A percentile compares a stretch with the other conserved stretches of the same genome.
phyloP scores from a whole-genome alignment of 1,140 invertebrate species.

The Melanaphis sacchari region DNA sequence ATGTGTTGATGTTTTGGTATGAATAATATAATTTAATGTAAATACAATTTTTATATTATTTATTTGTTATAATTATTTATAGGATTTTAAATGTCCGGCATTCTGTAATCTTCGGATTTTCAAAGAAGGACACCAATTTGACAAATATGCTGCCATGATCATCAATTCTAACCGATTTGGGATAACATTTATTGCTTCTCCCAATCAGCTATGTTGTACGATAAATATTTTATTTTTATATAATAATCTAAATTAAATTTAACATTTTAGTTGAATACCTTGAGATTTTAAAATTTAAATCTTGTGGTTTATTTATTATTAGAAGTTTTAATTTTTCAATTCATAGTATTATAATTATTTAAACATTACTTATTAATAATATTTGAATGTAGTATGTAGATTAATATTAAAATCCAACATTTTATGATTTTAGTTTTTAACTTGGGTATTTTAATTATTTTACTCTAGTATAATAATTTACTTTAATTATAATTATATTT shows the following conservation, averaged over 20 bases:
- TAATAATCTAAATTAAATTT: neutral
- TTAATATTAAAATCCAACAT: neutral
- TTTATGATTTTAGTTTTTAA: neutral
- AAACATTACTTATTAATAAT: neutral
- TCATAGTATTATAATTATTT: neutral
- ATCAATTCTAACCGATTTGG: constrained; percentile 35
- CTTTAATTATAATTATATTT: neutral
- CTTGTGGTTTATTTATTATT: neutral
- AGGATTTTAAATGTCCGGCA: constrained; percentile 48
- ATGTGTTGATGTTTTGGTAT: constrained; percentile 39
- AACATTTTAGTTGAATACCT: neutral
- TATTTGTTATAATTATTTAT: neutral
- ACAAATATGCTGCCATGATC: neutral
- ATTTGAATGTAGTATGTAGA: neutral
- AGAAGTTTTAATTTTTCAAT: neutral
- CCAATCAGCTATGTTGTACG: constrained; percentile 42
- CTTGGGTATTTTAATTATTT: neutral
- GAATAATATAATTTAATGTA: neutral
- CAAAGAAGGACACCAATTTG: constrained; percentile 41
- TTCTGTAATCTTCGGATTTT: constrained; percentile 48
- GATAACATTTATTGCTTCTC: constrained; percentile 32
- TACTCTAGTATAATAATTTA: neutral
- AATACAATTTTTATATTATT: neutral
- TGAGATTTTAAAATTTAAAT: neutral
- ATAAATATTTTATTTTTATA: neutral